phyloP scores from a whole-genome alignment of 2,888 invertebrate genomes.

The Eristalinus aeneus region DNA sequence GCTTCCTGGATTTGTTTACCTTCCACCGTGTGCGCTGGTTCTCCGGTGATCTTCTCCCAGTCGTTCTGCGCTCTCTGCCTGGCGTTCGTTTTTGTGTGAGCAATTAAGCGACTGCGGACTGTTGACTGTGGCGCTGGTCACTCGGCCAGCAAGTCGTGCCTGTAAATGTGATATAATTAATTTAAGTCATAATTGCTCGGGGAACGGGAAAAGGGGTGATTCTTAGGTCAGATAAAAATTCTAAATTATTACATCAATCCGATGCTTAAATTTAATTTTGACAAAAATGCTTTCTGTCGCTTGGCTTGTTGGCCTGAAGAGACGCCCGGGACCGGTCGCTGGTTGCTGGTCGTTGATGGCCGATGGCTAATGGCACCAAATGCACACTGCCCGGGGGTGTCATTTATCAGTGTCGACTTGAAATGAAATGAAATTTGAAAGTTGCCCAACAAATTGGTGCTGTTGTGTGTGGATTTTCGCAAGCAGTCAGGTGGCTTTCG shows the following conservation, averaged over 20 bases:
- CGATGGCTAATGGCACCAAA: not conserved
- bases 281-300: not conserved
- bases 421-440: not conserved
- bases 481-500: not conserved
- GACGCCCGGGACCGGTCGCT: not conserved
- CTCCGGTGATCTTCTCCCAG: not conserved
- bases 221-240: slow-evolving; percentile 41
- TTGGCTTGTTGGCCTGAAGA: not conserved
- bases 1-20: slow-evolving; percentile 64
- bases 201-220: slow-evolving; percentile 39
- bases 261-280: slow-evolving; percentile 45
- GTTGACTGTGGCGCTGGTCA: slow-evolving; percentile 6
- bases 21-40: not conserved
- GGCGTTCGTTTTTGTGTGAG: not conserved
- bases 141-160: slow-evolving; percentile 38
- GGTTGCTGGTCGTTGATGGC: not conserved
- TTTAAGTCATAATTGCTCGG: slow-evolving; percentile 60
- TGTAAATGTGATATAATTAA: slow-evolving; percentile 66
- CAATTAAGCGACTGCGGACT: slow-evolving; percentile 18
- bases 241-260: slow-evolving; percentile 51
- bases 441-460: not conserved
- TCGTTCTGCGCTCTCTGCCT: not conserved
- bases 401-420: not conserved
- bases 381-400: not conserved
- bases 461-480: not conserved